Evolutionary conservation across 2,113 vertebrate species (phyloP), one percentile per base, ranked within the genome.

Genomic region (Smithornis capensis): DNA sequence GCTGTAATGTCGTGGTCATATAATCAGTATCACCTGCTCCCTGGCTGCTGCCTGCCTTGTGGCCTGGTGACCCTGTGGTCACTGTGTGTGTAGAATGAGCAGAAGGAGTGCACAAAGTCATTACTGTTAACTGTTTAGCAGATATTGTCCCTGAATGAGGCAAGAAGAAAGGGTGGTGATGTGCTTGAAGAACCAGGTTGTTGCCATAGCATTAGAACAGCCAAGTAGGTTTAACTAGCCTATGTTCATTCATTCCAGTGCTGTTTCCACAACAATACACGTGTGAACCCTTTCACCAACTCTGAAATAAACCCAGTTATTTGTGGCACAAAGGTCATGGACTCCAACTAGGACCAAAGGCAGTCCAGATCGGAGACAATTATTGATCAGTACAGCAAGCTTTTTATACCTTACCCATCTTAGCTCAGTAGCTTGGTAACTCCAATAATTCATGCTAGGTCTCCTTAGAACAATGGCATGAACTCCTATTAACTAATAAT

Each of bases 211-310:
- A 47, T 81, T 29, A 64, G 59, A 67, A 22, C 13, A 62, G 27
- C 47, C 2, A 4, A 55, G 35, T 7, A 42, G 27, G 12, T 57
- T 25, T 42, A 25, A 69, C 37, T 69, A 35, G 29, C 42, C 70
- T 83, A 11, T 86, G 68, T 47, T 93, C 29, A 56, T 35, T 55
- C 52, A 71, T 78, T 90, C 18, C 62, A 52, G 28, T 70, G 24
- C 14, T 88, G 14, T 74, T 84, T 69, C 37, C 0, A 0, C 55
- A 77, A 4, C 8, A 56, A 8, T 12, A 42, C 2, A 2, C 0
- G 0, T 64, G 12, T 62, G 31, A 73, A 23, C 3, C 3, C 24
- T 56, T 76, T 40, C 18, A 67, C 14, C 21, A 70, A 12, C 42
- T 94, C 21, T 42, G 78, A 81, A 85, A 74, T 67, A 81, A 70